Evolutionary conservation across 1,140 invertebrate genomes (phyloP).

Genomic region (Nixonia krombeini): DNA sequence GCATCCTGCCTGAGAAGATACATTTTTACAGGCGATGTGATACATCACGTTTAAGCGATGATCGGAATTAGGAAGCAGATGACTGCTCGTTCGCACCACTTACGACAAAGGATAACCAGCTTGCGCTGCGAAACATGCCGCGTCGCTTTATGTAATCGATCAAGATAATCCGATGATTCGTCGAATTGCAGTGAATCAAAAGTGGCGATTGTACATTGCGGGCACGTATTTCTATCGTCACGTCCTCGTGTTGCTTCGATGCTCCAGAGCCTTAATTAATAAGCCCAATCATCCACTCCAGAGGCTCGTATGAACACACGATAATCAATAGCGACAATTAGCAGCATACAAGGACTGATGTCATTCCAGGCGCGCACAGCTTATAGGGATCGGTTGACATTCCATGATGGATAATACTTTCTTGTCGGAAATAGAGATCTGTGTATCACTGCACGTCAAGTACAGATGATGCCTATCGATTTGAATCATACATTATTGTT

Average conservation of each 20-base stretch:
- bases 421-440: background rate
- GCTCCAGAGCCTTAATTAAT: conserved; percentile 36
- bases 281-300: conserved; percentile 36
- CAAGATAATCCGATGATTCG: conserved; percentile 6
- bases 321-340: conserved; percentile 40
- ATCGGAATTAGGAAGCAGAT: too few species aligned
- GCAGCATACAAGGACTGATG: conserved; percentile 17
- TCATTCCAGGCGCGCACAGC: conserved; percentile 19
- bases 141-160: background rate
- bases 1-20: background rate
- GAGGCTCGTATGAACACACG: conserved; percentile 23
- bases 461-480: background rate
- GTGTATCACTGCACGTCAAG: background rate
- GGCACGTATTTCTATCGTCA: conserved; percentile 23
- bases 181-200: conserved; percentile 13
- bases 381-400: conserved; percentile 18
- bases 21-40: background rate
- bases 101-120: too few species aligned
- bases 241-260: conserved; percentile 35
- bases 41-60: too few species aligned
- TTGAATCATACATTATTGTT: too few species aligned
- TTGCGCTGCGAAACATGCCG: background rate
- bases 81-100: too few species aligned
- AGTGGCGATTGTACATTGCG: conserved; percentile 30
- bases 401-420: conserved; percentile 5